Conservation (phyloP, 2,888 invertebrate genomes). For the Polylopha cassiicola region DNA sequence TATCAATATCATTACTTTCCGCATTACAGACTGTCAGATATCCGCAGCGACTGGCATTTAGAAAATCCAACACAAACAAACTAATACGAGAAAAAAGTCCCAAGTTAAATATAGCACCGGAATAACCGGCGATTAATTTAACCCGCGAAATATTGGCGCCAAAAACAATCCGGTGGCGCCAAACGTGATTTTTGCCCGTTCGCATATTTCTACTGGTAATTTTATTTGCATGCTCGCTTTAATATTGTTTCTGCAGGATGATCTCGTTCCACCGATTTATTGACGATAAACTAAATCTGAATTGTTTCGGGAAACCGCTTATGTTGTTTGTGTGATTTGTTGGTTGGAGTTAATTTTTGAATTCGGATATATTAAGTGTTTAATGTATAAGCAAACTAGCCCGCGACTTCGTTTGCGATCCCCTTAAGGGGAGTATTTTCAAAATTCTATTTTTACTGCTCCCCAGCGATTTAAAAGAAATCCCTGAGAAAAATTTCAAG, state of each 20-base stretch:
- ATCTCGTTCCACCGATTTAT: conserved; percentile 42
- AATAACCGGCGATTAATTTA: conserved; percentile 8
- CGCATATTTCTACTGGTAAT: conserved; percentile 33
- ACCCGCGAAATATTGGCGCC: conserved; percentile 35
- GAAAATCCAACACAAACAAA: conserved; percentile 5
- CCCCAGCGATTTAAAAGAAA: too few species aligned
- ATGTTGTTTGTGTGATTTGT: conserved; percentile 13
- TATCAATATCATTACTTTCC: too few species aligned
- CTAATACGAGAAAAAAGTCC: conserved; percentile 8
- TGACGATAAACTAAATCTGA: conserved; percentile 42
- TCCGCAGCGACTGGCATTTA: not conserved
- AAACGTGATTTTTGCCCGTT: conserved; percentile 39
- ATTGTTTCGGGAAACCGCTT: conserved; percentile 31
- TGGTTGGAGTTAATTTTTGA: too few species aligned
- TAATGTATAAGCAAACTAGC: too few species aligned
- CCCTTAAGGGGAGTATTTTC: too few species aligned
- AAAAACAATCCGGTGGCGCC: conserved; percentile 25
- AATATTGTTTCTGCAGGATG: conserved; percentile 34
- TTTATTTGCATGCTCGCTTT: conserved; percentile 31
- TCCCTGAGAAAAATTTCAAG: too few species aligned
- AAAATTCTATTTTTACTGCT: too few species aligned
- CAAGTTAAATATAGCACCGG: conserved; percentile 8
- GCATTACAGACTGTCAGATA: not conserved
- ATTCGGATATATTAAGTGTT: too few species aligned
- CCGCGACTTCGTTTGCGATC: too few species aligned